These are phyloP conservation scores for Eupleurogrammus muticus DNA, from an alignment of 2,797 vertebrate species.

Conservation along the genomic window DNA sequence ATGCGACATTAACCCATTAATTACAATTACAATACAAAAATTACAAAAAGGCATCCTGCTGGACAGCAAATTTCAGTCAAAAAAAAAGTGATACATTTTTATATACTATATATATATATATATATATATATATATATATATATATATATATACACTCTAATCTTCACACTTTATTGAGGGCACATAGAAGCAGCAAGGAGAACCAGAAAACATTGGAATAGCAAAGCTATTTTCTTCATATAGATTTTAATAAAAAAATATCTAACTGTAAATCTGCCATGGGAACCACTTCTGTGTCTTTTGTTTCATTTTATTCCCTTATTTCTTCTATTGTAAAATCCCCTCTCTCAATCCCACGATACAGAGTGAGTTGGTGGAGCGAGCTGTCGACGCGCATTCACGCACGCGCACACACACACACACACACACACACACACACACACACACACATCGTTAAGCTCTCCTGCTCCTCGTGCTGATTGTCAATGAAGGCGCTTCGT, in stretches of 20 bases:
- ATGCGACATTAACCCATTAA: too few relatives aligned
- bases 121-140: too few relatives aligned
- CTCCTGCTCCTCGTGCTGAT: constrained; percentile 41
- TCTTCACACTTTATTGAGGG: too few relatives aligned
- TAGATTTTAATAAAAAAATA: not conserved
- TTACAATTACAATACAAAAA: too few relatives aligned
- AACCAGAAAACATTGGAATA: not conserved
- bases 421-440: constrained; percentile 10
- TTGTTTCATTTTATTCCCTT: constrained; percentile 3
- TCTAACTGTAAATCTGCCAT: not conserved
- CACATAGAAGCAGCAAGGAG: too few relatives aligned
- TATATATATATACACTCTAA: too few relatives aligned
- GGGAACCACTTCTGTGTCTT: not conserved
- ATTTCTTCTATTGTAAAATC: constrained; percentile 15
- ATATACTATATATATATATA: too few relatives aligned
- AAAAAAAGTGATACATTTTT: too few relatives aligned
- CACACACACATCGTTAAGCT: constrained; percentile 12
- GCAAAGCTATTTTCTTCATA: not conserved
- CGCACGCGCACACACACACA: constrained; percentile 11
- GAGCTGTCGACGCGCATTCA: constrained; percentile 10
- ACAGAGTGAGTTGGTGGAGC: constrained; percentile 7
- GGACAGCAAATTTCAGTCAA: too few relatives aligned
- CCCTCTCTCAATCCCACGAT: constrained; percentile 27
- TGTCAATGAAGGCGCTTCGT: constrained; percentile 44
- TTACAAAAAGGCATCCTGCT: too few relatives aligned